A percentile compares a stretch with the other conserved stretches of the same genome.
Conservation (phyloP, 2,888 invertebrate genomes). For the Drosophila pseudotakahashii region DNA sequence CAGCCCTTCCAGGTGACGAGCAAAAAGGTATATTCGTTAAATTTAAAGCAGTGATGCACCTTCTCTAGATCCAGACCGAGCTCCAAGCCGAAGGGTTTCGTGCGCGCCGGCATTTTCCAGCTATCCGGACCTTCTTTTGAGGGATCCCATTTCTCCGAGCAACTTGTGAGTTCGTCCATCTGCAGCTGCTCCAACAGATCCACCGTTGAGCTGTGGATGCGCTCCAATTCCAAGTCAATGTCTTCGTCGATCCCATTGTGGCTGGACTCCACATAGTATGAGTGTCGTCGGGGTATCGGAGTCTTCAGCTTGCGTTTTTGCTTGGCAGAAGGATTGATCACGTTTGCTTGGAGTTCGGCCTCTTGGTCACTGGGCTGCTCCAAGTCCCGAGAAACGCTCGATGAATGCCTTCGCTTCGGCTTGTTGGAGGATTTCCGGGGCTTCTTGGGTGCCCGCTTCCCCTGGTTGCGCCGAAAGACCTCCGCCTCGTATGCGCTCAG, state of each 20-base stretch:
- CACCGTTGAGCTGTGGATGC: background rate
- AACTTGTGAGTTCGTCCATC: too few relatives aligned
- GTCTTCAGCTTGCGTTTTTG: too few relatives aligned
- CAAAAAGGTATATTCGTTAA: conserved; percentile 7
- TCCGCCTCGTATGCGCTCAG: background rate
- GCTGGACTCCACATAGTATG: too few relatives aligned
- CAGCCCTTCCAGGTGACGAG: conserved; percentile 45
- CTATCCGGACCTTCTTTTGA: too few relatives aligned
- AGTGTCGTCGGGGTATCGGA: too few relatives aligned
- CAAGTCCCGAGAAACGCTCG: too few relatives aligned
- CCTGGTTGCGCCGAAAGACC: background rate
- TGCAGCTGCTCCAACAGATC: background rate
- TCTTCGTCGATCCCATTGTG: too few relatives aligned
- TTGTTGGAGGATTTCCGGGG: background rate
- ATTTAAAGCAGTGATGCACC: conserved; percentile 15
- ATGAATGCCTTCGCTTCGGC: background rate
- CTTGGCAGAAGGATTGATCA: too few relatives aligned
- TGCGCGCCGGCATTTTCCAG: conserved; percentile 24
- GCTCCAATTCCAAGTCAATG: background rate
- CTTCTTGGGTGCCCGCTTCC: background rate
- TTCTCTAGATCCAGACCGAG: conserved; percentile 45
- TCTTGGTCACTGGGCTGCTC: too few relatives aligned
- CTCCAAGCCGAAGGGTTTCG: conserved; percentile 19
- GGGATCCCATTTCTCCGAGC: too few relatives aligned
- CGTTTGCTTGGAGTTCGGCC: too few relatives aligned